Evolutionary conservation across 2,797 vertebrate genomes (phyloP).

Genomic region (Podarcis siculus): DNA sequence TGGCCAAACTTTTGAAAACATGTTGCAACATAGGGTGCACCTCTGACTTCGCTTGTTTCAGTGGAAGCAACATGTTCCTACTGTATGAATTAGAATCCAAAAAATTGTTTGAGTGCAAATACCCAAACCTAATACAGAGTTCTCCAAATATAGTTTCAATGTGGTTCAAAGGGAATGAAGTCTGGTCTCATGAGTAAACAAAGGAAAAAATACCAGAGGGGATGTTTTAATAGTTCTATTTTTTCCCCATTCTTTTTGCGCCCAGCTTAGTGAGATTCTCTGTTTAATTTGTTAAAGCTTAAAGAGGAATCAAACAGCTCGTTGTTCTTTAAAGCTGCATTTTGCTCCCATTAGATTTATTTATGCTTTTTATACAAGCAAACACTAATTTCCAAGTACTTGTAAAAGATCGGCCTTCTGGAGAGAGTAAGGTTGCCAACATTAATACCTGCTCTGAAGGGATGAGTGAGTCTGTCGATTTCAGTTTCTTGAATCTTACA

Average conservation of each 20-base stretch:
- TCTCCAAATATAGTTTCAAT: constrained; percentile 77
- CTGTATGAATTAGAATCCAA: constrained; percentile 39
- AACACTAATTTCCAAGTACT: background rate
- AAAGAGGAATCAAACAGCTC: background rate
- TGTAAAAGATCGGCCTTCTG: too few relatives aligned
- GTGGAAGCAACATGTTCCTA: background rate
- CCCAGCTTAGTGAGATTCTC: constrained; percentile 66
- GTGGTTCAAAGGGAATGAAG: constrained; percentile 56
- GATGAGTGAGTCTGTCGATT: too few relatives aligned
- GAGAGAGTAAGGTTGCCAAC: too few relatives aligned
- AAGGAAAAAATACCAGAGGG: constrained; percentile 70
- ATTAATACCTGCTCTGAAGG: too few relatives aligned
- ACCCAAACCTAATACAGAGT: constrained; percentile 63
- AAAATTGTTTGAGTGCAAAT: constrained; percentile 67
- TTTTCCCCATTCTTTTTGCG: constrained; percentile 54
- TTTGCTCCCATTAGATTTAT: rapidly evolving
- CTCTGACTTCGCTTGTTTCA: background rate
- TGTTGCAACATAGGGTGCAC: background rate
- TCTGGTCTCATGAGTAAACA: constrained; percentile 75
- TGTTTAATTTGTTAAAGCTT: constrained; percentile 48
- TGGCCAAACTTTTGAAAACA: too few relatives aligned
- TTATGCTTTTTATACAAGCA: background rate
- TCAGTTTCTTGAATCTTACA: too few relatives aligned
- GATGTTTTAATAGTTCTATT: constrained; percentile 71
- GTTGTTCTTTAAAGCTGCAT: background rate